Conservation (phyloP, 1,140 invertebrate species). For the Chironomus tepperi region DNA sequence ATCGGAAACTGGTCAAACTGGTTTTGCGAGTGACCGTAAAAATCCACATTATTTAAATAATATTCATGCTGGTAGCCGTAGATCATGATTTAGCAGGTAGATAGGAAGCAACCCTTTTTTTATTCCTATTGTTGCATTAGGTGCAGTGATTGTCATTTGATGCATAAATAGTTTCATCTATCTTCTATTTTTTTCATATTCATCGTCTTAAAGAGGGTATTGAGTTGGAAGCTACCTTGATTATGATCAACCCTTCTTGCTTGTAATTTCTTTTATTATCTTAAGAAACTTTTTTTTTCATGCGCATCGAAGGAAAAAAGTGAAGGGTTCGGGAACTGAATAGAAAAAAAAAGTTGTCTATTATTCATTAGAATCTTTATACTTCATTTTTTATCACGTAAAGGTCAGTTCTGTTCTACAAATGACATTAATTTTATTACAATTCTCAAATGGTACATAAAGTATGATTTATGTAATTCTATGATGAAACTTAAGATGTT, state of each 20-base stretch:
- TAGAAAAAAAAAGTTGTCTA: background rate
- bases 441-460: no score
- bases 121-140: background rate
- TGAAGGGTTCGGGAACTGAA: background rate
- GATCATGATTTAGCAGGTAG: background rate
- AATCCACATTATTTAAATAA: conserved; percentile 16
- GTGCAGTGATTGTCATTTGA: conserved; percentile 13
- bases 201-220: background rate
- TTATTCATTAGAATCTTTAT: background rate
- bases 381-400: conserved; percentile 16
- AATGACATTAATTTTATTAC: conserved; percentile 5
- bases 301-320: background rate
- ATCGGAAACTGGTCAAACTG: conserved; percentile 14
- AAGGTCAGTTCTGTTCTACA: conserved; percentile 11
- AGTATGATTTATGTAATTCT: no score
- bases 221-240: background rate
- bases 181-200: background rate
- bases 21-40: conserved; percentile 21
- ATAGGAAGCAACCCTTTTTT: conserved; percentile 17
- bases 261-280: background rate
- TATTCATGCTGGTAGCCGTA: conserved; percentile 1
- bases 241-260: background rate
- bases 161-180: conserved; percentile 19
- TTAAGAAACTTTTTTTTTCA: background rate
- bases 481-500: conserved; percentile 16